Evolutionary conservation across 2,888 invertebrate genomes (phyloP), one percentile per base, ranked within the genome.

Genomic region (Choreutis nemorana): DNA sequence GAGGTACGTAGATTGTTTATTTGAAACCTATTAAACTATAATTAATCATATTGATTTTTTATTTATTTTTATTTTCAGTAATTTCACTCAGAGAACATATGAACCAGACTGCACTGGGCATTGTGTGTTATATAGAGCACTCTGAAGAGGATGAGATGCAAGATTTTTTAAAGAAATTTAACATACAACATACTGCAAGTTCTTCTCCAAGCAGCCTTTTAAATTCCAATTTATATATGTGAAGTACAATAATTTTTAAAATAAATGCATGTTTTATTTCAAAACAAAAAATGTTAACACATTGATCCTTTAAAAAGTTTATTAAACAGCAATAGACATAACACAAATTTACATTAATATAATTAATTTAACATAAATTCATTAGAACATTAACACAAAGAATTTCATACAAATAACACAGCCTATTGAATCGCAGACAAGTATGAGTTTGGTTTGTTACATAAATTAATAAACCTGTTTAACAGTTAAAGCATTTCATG

Each of bases 381-480:
- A 50, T n/a, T n/a, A n/a, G n/a, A n/a, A n/a, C n/a, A n/a, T n/a
- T 60, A 56, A 55, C 44, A 50, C 53, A 56, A 44, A 47, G 53
- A 41, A 61, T 50, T 50, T 48, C 45, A 55, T 58, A 66, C 50
- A 66, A 55, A 59, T 62, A 68, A 60, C 77, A 77, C 77, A 77
- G 77, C 77, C 77, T 71, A 68, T 70, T 67, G 62, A 60, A 77
- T 77, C 71, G 75, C 75, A 77, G 72, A 72, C 60, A 60, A 64
- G 65, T 62, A 55, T 46, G 42, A 53, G 50, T 67, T 67, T 62
- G 57, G 55, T 52, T 45, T 39, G 20, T 25, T n/a, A 14, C n/a
- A 6, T 26, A 14, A 8, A 26, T n/a, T 15, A 26, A 10, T 29
- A 13, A n/a, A n/a, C n/a, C n/a, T n/a, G n/a, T n/a, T n/a, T n/a